These are phyloP conservation scores for Arnoldichthys spilopterus DNA, from an alignment of 2,797 vertebrate species.

Conservation along the genomic window DNA sequence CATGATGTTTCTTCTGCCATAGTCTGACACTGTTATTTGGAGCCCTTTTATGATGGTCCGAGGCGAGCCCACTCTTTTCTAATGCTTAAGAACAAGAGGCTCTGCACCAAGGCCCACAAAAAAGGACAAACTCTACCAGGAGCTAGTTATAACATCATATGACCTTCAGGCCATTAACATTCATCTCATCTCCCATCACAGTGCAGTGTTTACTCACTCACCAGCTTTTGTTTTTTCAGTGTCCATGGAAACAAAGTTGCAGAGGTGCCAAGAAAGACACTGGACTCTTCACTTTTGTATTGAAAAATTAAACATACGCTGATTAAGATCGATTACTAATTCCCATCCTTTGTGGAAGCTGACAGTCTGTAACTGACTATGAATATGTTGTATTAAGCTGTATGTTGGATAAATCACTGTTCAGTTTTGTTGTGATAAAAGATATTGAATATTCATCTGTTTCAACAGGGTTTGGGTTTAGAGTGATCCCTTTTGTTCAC, in stretches of 20 bases:
- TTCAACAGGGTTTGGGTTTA: neutral
- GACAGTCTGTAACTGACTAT: slow-evolving; percentile 34
- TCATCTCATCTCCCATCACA: slow-evolving; percentile 29
- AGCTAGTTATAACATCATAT: slow-evolving; percentile 8
- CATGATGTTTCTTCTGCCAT: slow-evolving; percentile 30
- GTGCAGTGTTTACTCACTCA: slow-evolving; percentile 38
- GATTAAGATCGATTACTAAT: slow-evolving; percentile 44
- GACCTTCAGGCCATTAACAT: slow-evolving; percentile 41
- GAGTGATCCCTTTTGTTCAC: neutral
- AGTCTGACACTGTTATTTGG: neutral
- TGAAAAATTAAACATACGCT: slow-evolving; percentile 49
- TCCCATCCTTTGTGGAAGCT: slow-evolving; percentile 43
- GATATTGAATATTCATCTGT: neutral
- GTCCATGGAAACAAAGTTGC: slow-evolving; percentile 47
- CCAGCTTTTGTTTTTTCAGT: slow-evolving; percentile 9
- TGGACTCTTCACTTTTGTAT: slow-evolving; percentile 25
- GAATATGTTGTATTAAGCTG: slow-evolving; percentile 47
- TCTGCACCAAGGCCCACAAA: neutral
- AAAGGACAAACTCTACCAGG: slow-evolving; percentile 25
- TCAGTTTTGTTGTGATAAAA: slow-evolving; percentile 20
- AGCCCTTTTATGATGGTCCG: slow-evolving; percentile 24
- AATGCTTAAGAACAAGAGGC: neutral
- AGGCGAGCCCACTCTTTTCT: neutral
- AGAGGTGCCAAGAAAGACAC: slow-evolving; percentile 13
- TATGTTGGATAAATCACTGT: slow-evolving; percentile 36